These are phyloP conservation scores for Actenoides lindsayi DNA, from an alignment of 2,113 vertebrate genomes.

Conservation along the genomic window DNA sequence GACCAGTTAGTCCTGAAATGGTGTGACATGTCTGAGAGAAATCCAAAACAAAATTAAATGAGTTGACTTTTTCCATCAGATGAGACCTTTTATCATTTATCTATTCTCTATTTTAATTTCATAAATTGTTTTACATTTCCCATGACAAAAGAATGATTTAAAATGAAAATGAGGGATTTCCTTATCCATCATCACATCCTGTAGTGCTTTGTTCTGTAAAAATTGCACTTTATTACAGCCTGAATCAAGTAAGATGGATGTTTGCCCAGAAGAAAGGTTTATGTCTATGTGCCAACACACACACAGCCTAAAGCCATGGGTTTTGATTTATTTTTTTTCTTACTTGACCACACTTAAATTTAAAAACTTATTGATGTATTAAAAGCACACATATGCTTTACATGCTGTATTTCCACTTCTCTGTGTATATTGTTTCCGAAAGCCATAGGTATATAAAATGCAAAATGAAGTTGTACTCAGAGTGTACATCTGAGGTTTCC, in stretches of 20 bases:
- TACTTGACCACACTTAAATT: not conserved
- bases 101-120: slow-evolving; percentile 4
- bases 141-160: not conserved
- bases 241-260: not conserved
- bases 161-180: not conserved
- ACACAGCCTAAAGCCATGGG: not conserved
- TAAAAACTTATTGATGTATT: not conserved
- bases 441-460: not conserved
- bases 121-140: slow-evolving; percentile 25
- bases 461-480: not conserved
- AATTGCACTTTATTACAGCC: not conserved
- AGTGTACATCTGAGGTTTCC: not conserved
- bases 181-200: not conserved
- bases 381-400: not conserved
- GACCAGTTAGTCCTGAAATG: not conserved
- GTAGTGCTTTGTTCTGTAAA: not conserved
- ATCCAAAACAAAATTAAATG: not conserved
- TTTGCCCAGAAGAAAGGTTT: not conserved
- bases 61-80: not conserved
- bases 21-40: not conserved
- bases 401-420: not conserved
- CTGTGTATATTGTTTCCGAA: not conserved
- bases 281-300: not conserved
- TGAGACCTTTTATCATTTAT: not conserved
- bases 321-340: not conserved